Conservation (phyloP, 2,797 vertebrate genomes). For the Sciurus vulgaris region DNA sequence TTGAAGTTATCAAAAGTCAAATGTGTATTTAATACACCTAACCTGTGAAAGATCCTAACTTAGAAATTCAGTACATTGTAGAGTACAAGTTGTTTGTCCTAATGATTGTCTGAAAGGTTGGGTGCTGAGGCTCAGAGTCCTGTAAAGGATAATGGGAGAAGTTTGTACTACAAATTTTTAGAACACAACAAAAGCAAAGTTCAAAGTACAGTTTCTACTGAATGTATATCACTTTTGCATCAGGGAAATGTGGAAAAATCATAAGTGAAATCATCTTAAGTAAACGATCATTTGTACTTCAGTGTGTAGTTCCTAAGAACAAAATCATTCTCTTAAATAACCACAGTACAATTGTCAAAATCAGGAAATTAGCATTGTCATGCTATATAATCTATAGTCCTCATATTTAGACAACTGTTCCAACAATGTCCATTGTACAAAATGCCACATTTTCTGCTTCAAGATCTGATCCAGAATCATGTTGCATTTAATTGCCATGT, state of each 20-base stretch:
- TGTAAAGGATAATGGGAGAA: neutral
- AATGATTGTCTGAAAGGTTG: neutral
- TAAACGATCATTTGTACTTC: neutral
- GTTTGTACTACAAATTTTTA: neutral
- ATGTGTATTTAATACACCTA: neutral
- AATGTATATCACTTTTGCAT: neutral
- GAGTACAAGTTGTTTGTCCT: neutral
- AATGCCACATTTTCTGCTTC: neutral
- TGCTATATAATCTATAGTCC: neutral
- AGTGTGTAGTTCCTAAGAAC: neutral
- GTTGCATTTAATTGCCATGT: neutral
- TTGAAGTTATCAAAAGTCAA: neutral
- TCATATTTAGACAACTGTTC: neutral
- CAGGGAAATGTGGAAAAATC: neutral
- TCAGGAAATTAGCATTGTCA: neutral
- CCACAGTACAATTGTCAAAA: constrained; percentile 28
- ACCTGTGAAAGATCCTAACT: neutral
- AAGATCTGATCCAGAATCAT: neutral
- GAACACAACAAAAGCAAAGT: neutral
- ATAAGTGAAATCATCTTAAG: neutral
- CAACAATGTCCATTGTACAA: neutral
- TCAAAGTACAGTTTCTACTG: neutral
- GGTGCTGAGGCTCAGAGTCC: neutral
- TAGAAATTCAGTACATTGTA: neutral
- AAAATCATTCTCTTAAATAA: neutral